phyloP scores from a whole-genome alignment of 2,113 vertebrate genomes.

The Sceloporus undulatus region DNA sequence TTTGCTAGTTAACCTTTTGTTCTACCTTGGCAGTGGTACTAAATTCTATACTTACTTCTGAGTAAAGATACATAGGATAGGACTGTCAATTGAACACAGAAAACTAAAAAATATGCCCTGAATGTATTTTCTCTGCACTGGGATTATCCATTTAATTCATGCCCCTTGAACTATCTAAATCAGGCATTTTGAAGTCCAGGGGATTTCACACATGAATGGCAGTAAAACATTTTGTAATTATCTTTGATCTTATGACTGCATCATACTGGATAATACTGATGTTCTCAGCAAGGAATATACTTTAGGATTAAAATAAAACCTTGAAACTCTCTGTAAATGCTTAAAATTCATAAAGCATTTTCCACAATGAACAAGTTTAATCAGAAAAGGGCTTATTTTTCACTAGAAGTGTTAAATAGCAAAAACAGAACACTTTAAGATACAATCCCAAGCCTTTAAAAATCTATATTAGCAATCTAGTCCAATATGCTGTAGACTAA shows the following conservation, averaged over 20 bases:
- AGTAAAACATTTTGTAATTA: slow-evolving; percentile 76
- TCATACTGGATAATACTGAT: slow-evolving; percentile 50
- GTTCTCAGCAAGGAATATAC: slow-evolving; percentile 66
- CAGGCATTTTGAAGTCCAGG: slow-evolving; percentile 69
- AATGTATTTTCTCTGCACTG: slow-evolving; percentile 62
- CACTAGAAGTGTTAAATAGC: not conserved
- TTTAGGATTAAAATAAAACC: slow-evolving; percentile 62
- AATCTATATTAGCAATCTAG: not conserved
- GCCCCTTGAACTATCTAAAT: slow-evolving; percentile 65
- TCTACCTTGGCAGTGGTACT: no score
- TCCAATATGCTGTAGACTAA: not conserved
- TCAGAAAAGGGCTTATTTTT: not conserved
- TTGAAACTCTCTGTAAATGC: slow-evolving; percentile 61
- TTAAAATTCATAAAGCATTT: slow-evolving; percentile 47
- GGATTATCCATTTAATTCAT: slow-evolving; percentile 66
- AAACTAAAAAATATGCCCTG: slow-evolving; percentile 48
- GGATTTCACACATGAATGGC: slow-evolving; percentile 71
- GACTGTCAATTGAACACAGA: slow-evolving; percentile 59
- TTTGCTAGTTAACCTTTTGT: no score
- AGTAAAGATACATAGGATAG: slow-evolving; percentile 31
- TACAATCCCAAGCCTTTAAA: not conserved
- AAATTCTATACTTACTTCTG: not conserved
- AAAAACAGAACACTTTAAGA: not conserved
- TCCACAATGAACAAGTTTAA: slow-evolving; percentile 24
- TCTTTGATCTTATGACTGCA: slow-evolving; percentile 71